phyloP scores from a whole-genome alignment of 1,140 invertebrate species.

The Hylaeus anthracinus region DNA sequence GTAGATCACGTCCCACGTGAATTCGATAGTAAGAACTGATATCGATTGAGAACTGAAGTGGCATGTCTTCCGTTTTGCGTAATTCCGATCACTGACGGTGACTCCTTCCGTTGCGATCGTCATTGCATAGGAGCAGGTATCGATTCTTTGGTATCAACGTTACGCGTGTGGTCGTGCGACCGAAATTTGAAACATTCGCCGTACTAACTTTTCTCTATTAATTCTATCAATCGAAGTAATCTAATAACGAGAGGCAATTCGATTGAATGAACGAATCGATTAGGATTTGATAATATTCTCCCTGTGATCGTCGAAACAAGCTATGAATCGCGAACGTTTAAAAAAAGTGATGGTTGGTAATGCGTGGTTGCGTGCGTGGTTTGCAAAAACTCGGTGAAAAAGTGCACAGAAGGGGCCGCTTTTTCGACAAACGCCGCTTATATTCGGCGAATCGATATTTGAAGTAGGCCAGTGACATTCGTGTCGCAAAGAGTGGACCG shows the following conservation, averaged over 20 bases:
- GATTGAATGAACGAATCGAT: too few relatives aligned
- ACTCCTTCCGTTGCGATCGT: slow-evolving; percentile 34
- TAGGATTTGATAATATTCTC: too few relatives aligned
- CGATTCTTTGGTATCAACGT: slow-evolving; percentile 63
- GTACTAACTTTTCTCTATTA: too few relatives aligned
- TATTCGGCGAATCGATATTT: slow-evolving; percentile 17
- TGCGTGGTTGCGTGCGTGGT: background rate
- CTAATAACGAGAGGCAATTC: too few relatives aligned
- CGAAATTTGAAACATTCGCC: slow-evolving; percentile 31
- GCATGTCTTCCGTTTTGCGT: slow-evolving; percentile 26
- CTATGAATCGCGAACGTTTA: background rate
- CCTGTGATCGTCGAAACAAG: background rate
- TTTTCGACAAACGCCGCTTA: slow-evolving; percentile 4
- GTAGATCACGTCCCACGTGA: background rate
- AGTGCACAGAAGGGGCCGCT: background rate
- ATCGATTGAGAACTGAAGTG: slow-evolving; percentile 46
- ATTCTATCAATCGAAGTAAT: too few relatives aligned
- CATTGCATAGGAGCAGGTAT: slow-evolving; percentile 53
- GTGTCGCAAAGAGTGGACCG: background rate
- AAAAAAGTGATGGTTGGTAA: background rate
- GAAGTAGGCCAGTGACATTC: background rate
- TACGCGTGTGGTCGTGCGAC: slow-evolving; percentile 47
- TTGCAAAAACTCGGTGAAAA: background rate
- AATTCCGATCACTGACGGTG: slow-evolving; percentile 34
- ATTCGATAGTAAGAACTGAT: slow-evolving; percentile 7